Percentiles rank a stretch among this genome's conserved stretches.
Evolutionary conservation across 2,113 vertebrate genomes (phyloP).

Genomic region (Pitta sordida): DNA sequence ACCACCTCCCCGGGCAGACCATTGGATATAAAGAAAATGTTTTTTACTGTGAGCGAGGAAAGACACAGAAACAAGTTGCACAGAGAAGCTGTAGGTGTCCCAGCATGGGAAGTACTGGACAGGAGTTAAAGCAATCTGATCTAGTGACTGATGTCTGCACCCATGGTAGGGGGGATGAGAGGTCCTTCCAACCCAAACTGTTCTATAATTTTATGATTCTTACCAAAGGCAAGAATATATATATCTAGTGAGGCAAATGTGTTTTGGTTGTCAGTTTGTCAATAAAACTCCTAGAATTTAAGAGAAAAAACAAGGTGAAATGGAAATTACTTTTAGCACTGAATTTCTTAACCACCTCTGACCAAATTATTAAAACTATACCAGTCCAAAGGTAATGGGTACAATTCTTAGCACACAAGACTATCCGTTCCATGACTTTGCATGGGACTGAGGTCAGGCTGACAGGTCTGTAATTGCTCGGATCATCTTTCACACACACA

Average conservation of each 20-base stretch:
- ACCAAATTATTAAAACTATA: neutral
- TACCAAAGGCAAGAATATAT: neutral
- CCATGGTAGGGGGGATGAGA: neutral
- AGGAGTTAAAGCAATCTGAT: neutral
- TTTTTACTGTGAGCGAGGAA: neutral
- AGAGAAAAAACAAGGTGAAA: neutral
- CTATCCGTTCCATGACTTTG: no score
- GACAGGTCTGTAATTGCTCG: no score
- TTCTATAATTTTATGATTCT: neutral
- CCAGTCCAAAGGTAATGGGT: neutral
- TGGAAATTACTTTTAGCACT: neutral
- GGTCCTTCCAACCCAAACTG: neutral
- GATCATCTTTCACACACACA: no score
- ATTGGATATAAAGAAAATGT: neutral
- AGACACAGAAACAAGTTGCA: neutral
- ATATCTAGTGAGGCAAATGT: rapidly evolving
- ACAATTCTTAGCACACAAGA: neutral
- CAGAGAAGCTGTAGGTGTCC: neutral
- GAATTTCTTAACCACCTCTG: neutral
- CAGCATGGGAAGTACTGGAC: neutral
- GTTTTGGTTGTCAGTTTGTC: neutral
- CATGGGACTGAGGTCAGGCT: no score
- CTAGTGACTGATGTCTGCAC: no score
- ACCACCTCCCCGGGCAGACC: no score
- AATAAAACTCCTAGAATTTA: neutral